Base-by-base conservation (phyloP, 2,113 vertebrate species). In the Lutjanus erythropterus region DNA sequence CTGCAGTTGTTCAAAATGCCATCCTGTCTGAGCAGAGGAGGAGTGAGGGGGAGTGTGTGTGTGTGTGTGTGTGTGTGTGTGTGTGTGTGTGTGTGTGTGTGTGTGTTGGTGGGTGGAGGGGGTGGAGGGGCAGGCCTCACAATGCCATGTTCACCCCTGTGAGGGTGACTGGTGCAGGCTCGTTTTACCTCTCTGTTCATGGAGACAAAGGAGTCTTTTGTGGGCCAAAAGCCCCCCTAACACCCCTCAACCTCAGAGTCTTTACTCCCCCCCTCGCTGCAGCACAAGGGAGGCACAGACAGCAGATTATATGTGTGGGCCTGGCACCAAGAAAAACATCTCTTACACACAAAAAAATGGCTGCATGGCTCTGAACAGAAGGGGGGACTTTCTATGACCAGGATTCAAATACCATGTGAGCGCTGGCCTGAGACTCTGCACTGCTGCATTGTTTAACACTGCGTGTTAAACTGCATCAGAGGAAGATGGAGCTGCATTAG, bases 111-210 rank as follows among this genome's bases (percentile, higher is more conserved):
- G 47, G 8, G 47, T 33, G 18, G 9, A 2, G 23, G 10, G 2
- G 44, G 4, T 16, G 4, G 12, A 19, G 3, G 19, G 18, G 39
- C 9, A 23, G 62, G 21, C 16, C 9, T 41, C 52, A 86, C 70
- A 82, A 83, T 86, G 71, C 70, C 31, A 78, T 66, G 80, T 61
- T 80, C 46, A 72, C 44, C 70, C 29, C 70, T 59, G 58, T 59
- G 53, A 60, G 75, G 50, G 27, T 61, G 67, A 73, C 56, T 84
- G 77, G 4, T 60, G n/a, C 25, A 49, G 80, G 72, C 56, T 87
- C 72, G 1, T 66, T 76, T 87, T 87, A 77, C 85, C 25, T 83
- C 72, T 80, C 60, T 83, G 42, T 72, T 80, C 56, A 44, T 27
- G 18, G 47, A 58, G 6, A 79, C 60, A 82, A 79, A 79, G 71